Evolutionary conservation across 2,888 invertebrate species (phyloP).

Genomic region (Schizaphis graminum): DNA sequence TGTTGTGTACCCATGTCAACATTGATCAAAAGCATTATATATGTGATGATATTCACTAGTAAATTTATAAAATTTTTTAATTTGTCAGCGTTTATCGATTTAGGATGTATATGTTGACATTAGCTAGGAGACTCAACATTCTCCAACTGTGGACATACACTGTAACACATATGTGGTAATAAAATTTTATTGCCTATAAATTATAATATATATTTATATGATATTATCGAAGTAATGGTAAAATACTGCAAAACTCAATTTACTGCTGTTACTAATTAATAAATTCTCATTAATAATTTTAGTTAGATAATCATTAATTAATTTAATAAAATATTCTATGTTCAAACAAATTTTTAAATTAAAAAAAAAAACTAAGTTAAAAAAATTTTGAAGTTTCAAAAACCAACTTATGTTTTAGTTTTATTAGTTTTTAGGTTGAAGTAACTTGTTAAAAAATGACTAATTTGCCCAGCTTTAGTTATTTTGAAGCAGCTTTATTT

Average conservation of each 20-base stretch:
- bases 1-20: too few relatives aligned
- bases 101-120: too few relatives aligned
- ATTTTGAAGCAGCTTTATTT: constrained; percentile 14
- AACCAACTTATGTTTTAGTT: background rate
- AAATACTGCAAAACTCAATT: background rate
- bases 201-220: background rate
- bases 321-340: background rate
- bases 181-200: background rate
- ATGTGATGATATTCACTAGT: too few relatives aligned
- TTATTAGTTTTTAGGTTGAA: background rate
- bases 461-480: background rate
- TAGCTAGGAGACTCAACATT: too few relatives aligned
- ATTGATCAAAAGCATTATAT: too few relatives aligned
- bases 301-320: background rate
- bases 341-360: background rate
- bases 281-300: background rate
- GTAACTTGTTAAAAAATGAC: background rate
- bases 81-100: too few relatives aligned
- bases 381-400: background rate
- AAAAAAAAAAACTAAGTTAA: background rate
- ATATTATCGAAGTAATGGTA: background rate
- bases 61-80: too few relatives aligned
- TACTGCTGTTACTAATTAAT: background rate
- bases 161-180: background rate
- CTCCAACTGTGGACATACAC: too few relatives aligned